A percentile compares a stretch with the other conserved stretches of the same genome.
These are phyloP conservation scores for Sphaerophoria rueppellii DNA, from an alignment of 2,888 invertebrate species.

Conservation along the genomic window DNA sequence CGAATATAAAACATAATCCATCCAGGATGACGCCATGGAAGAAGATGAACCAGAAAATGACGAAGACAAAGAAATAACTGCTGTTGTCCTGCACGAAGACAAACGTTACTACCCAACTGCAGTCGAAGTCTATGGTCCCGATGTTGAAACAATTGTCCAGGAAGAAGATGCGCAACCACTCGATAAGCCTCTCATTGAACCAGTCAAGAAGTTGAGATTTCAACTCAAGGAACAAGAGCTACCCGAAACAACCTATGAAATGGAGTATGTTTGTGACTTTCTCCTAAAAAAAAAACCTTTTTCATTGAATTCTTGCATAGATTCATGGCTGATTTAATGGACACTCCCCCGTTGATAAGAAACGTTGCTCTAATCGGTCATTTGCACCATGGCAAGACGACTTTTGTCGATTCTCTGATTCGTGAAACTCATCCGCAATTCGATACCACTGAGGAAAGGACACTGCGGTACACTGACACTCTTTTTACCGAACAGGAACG, in stretches of 20 bases:
- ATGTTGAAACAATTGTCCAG: constrained; percentile 99
- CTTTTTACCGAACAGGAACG: constrained; percentile 98
- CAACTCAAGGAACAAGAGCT: constrained; percentile 96
- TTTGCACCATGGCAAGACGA: constrained; percentile 99
- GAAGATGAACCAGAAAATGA: constrained; percentile 89
- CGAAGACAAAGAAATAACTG: constrained; percentile 90
- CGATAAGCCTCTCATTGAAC: constrained; percentile 95
- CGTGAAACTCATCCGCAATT: constrained; percentile 98
- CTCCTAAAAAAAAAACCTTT: not conserved
- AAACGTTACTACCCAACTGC: constrained; percentile 97
- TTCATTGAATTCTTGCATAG: constrained; percentile 78
- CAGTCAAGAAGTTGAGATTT: constrained; percentile 97
- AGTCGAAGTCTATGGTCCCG: constrained; percentile 96
- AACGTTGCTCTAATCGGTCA: constrained; percentile 98
- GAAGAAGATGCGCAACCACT: constrained; percentile 99
- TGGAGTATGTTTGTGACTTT: constrained; percentile 88
- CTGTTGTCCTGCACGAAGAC: constrained; percentile 98
- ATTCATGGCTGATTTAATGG: constrained; percentile 98
- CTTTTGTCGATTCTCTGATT: constrained; percentile 97
- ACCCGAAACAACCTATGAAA: constrained; percentile 96
- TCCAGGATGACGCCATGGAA: constrained; percentile 85
- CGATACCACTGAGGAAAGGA: constrained; percentile 89
- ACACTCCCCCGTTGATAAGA: constrained; percentile 96
- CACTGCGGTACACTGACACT: constrained; percentile 96
- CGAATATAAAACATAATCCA: not conserved